Conservation (phyloP, 2,888 invertebrate species). For the Aphidius colemani region DNA sequence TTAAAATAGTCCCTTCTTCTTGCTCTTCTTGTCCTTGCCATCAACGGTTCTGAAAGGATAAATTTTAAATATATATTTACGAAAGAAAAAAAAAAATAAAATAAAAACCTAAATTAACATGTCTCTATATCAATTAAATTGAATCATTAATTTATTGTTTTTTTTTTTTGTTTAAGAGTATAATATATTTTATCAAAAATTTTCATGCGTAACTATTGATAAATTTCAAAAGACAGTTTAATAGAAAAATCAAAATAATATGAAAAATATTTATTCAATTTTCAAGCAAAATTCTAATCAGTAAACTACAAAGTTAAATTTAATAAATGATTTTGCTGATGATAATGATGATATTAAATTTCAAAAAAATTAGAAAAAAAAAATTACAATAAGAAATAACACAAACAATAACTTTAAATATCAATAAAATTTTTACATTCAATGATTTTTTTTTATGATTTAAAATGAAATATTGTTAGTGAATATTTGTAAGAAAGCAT, state of each 20-base stretch:
- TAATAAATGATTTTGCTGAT: background rate
- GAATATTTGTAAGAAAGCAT: conserved; percentile 53
- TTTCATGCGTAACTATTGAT: background rate
- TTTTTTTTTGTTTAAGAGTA: background rate
- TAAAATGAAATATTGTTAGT: conserved; percentile 52
- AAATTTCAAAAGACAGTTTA: no score
- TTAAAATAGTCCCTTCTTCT: conserved; percentile 91
- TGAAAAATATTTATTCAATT: no score
- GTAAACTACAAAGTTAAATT: background rate
- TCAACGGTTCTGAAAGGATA: conserved; percentile 74
- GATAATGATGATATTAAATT: background rate
- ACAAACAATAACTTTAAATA: conserved; percentile 3
- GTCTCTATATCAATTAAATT: background rate
- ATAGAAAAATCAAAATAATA: no score
- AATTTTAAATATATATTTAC: conserved; percentile 36
- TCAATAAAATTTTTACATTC: conserved; percentile 3
- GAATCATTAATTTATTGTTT: conserved; percentile 5
- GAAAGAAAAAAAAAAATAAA: background rate
- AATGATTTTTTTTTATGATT: conserved; percentile 2
- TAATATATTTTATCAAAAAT: background rate
- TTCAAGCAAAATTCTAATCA: background rate
- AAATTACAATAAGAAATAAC: background rate
- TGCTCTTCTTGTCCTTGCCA: conserved; percentile 86
- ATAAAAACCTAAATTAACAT: background rate
- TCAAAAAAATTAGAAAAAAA: background rate